Evolutionary conservation across 1,140 invertebrate species (phyloP).

Genomic region (Homarus americanus): DNA sequence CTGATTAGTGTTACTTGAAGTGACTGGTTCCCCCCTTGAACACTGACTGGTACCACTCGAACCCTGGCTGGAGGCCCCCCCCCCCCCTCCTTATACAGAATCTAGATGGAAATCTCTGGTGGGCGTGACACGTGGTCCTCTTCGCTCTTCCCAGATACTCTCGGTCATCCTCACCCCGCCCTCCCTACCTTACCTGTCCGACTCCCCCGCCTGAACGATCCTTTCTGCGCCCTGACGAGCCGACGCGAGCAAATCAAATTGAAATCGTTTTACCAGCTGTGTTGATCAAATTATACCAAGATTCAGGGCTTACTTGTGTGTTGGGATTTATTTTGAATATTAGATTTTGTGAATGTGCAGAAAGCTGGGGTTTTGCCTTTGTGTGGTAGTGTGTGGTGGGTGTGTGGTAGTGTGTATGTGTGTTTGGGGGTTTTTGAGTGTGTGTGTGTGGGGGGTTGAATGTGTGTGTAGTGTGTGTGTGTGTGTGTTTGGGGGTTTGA

Average conservation of each 20-base stretch:
- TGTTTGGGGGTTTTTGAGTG: neutral
- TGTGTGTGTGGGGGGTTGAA: neutral
- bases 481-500: no score
- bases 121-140: constrained; percentile 27
- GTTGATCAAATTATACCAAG: constrained; percentile 66
- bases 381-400: constrained; percentile 5
- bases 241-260: constrained; percentile 54
- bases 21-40: neutral
- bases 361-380: constrained; percentile 52
- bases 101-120: constrained; percentile 54
- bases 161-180: constrained; percentile 28
- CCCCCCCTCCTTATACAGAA: constrained; percentile 51
- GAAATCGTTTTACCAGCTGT: constrained; percentile 65
- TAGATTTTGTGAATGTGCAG: constrained; percentile 62
- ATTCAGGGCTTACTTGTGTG: constrained; percentile 67
- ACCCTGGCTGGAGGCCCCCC: neutral
- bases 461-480: neutral
- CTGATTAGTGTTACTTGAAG: no score
- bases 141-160: constrained; percentile 33
- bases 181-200: constrained; percentile 19
- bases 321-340: constrained; percentile 65
- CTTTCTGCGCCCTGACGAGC: constrained; percentile 56
- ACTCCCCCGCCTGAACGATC: constrained; percentile 49
- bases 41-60: neutral
- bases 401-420: neutral